Conservation (phyloP, 2,888 invertebrate genomes). For the Anthophora plumipes region DNA sequence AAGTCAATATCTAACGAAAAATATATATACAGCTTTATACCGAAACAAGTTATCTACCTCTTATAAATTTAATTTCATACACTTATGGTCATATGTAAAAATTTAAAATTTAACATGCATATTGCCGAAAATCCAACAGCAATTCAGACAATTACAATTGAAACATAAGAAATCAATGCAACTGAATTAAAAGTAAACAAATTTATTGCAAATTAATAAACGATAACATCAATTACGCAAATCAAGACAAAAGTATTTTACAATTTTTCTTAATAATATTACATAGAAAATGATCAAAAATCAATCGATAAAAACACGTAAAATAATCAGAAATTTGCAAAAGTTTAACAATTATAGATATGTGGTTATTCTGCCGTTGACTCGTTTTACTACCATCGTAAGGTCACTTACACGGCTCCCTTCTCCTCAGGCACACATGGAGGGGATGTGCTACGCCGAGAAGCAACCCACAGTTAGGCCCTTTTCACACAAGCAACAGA, state of each 20-base stretch:
- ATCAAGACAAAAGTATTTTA: not conserved
- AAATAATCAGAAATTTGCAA: slow-evolving; percentile 1
- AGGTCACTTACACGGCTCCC: slow-evolving; percentile 40
- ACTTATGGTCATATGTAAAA: not conserved
- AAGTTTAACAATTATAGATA: slow-evolving; percentile 31
- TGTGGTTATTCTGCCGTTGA: slow-evolving; percentile 28
- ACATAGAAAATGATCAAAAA: not conserved
- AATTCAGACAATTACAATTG: not conserved
- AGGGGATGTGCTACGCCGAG: not conserved
- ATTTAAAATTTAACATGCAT: not conserved
- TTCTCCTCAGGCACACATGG: slow-evolving; percentile 4
- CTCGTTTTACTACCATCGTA: slow-evolving; percentile 30
- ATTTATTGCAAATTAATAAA: slow-evolving; percentile 2
- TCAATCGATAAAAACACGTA: not conserved
- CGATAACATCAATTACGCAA: not conserved
- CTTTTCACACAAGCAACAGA: slow-evolving; percentile 20
- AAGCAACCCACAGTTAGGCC: slow-evolving; percentile 9
- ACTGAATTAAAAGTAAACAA: not conserved
- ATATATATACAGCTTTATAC: not conserved
- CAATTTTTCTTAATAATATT: not conserved
- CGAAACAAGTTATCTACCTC: slow-evolving; percentile 4
- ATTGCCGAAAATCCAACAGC: not conserved
- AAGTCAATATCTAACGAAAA: slow-evolving; percentile 10
- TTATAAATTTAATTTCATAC: not conserved
- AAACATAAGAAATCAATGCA: not conserved